Evolutionary conservation across 2,888 invertebrate genomes (phyloP), one percentile per base, ranked within the genome.

Genomic region (Nomada ruficornis): DNA sequence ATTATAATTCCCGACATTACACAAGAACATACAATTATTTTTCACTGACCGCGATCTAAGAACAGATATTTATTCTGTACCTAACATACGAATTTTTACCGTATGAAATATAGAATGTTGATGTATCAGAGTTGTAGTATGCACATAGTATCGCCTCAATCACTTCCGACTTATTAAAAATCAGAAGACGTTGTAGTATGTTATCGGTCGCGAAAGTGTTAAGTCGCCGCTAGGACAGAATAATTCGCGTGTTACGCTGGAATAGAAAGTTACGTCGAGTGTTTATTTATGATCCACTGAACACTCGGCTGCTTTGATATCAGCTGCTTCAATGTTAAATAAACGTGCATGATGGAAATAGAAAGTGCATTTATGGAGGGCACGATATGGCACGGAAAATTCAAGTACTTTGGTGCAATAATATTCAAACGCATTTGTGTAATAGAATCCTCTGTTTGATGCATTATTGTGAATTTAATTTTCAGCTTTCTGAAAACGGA

Each of bases 271-370:
- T 36, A 47, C 18, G 59, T 10, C 44, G n/a, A 10, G 47, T 47
- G 44, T 64, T 52, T 77, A 71, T 64, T 63, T 64, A 50, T 23
- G 29, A 57, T 70, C 62, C 47, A 47, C 64, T 44, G 63, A 77
- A 13, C 26, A 62, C 23, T 23, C 2, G 15, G 13, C 11, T n/a
- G 18, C 50, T 55, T n/a, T n/a, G 54, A 44, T 62, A 63, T 68
- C 62, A 59, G 15, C 15, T 36, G 13, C 18, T 15, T 2, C n/a
- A 20, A 42, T 50, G 26, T 52, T 52, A 57, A 67, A 59, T 52
- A 67, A n/a, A 60, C 55, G 65, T 20, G 63, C 72, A 52, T 23
- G 71, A 50, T 65, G 59, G 78, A 75, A 76, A 78, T 79, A 69
- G 82, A 82, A 83, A 72, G 82, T 72, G 50, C 20, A 23, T 59